A percentile compares a stretch with the other conserved stretches of the same genome.
Conservation (phyloP, 2,797 vertebrate species). For the Chaetodon trifasciatus region DNA sequence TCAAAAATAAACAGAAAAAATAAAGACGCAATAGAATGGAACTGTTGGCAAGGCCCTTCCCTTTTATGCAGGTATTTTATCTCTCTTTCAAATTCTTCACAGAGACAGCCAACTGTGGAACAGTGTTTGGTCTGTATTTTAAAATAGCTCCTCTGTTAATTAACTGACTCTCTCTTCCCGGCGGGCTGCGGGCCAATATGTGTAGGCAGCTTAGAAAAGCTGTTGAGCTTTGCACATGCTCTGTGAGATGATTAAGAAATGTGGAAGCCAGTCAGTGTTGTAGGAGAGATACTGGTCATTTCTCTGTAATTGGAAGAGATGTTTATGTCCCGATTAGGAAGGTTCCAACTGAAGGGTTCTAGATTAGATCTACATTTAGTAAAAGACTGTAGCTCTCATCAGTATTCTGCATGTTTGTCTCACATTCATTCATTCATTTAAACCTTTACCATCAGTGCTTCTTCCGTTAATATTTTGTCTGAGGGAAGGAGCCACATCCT, state of each 20-base stretch:
- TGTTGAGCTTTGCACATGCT: constrained; percentile 52
- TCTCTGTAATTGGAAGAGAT: constrained; percentile 32
- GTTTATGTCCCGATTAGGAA: constrained; percentile 22
- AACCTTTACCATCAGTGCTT: neutral
- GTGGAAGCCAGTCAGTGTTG: constrained; percentile 13
- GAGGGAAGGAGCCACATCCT: too few species aligned
- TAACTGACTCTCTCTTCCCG: constrained; percentile 57
- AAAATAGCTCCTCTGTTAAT: constrained; percentile 74
- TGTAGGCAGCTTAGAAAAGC: constrained; percentile 51
- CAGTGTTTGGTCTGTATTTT: constrained; percentile 57
- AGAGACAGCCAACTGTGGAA: constrained; percentile 41
- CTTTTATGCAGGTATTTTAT: constrained; percentile 24
- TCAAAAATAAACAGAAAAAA: neutral
- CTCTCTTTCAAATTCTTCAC: constrained; percentile 31
- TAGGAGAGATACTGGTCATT: neutral
- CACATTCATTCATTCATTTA: neutral
- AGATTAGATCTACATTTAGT: neutral
- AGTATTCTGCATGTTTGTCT: constrained; percentile 1
- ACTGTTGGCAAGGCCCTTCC: neutral
- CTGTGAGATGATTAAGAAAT: constrained; percentile 40
- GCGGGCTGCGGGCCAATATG: constrained; percentile 49
- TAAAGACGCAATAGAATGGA: neutral
- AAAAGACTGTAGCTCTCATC: constrained; percentile 1
- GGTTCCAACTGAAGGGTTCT: neutral
- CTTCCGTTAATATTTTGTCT: too few species aligned